phyloP scores from a whole-genome alignment of 2,888 invertebrate genomes.

The Tinea pellionella region DNA sequence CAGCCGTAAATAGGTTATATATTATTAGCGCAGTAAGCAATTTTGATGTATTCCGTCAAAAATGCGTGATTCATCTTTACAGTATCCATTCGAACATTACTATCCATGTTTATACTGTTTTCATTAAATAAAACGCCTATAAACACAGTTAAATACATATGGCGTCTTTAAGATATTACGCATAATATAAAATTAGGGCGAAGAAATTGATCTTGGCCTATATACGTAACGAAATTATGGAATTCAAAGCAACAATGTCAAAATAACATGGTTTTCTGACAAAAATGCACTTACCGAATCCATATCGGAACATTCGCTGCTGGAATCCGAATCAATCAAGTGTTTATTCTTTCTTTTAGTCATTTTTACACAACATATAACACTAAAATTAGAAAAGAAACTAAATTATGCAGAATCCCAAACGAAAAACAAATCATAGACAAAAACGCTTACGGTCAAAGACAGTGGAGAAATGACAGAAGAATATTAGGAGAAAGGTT shows the following conservation, averaged over 20 bases:
- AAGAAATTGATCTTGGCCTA: constrained; percentile 38
- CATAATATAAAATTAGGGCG: constrained; percentile 5
- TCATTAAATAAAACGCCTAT: too few species aligned
- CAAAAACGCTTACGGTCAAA: neutral
- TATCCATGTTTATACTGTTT: too few species aligned
- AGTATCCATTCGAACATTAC: neutral
- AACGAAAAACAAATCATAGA: constrained; percentile 19
- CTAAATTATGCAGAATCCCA: constrained; percentile 12
- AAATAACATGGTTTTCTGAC: constrained; percentile 34
- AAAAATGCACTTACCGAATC: constrained; percentile 78
- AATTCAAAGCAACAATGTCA: constrained; percentile 36
- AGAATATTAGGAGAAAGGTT: neutral
- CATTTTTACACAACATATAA: constrained; percentile 62
- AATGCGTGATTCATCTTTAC: neutral
- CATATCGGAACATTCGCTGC: constrained; percentile 84
- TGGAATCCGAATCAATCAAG: constrained; percentile 85
- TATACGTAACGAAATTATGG: constrained; percentile 47
- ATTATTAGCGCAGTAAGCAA: neutral
- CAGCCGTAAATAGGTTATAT: neutral
- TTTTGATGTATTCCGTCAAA: neutral
- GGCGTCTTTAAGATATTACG: neutral
- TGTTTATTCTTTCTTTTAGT: constrained; percentile 87
- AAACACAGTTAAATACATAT: too few species aligned
- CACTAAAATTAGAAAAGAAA: constrained; percentile 25
- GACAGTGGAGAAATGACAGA: neutral